Percentiles rank a stretch among this genome's conserved stretches.
Conservation (phyloP, 1,140 invertebrate species). For the Drosophila ambigua region DNA sequence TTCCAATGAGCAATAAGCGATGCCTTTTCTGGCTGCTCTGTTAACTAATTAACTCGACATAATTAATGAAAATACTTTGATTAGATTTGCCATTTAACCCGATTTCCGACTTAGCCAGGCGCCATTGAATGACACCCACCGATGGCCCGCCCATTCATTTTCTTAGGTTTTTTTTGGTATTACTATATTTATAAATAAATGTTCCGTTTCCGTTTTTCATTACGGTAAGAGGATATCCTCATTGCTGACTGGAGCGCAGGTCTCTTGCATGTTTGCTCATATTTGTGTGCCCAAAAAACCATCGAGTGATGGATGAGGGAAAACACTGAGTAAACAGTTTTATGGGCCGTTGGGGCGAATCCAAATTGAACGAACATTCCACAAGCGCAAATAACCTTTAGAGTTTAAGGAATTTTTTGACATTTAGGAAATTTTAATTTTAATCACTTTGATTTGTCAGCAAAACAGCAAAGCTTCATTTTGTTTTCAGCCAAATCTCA, state of each 20-base stretch:
- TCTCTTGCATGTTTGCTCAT: no score
- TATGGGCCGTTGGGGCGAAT: no score
- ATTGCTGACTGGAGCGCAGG: no score
- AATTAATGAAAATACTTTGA: constrained; percentile 48
- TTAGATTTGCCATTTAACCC: constrained; percentile 26
- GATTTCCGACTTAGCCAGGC: constrained; percentile 14
- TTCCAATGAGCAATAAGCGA: constrained; percentile 10
- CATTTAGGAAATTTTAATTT: background rate
- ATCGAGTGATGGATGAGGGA: no score
- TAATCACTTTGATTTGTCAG: constrained; percentile 42
- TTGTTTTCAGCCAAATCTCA: background rate
- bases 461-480: background rate
- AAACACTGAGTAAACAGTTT: no score
- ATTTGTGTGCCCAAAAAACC: no score
- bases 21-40: constrained; percentile 9
- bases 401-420: constrained; percentile 27
- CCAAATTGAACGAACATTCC: no score
- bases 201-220: no score
- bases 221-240: no score
- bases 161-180: no score
- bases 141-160: background rate
- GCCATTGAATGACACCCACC: no score
- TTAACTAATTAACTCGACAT: constrained; percentile 36
- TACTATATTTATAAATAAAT: no score
- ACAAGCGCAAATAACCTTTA: background rate